Percentiles rank a stretch among this genome's conserved stretches.
These are phyloP conservation scores for Seira sanloemensis DNA, from an alignment of 2,888 invertebrate species.

Conservation along the genomic window DNA sequence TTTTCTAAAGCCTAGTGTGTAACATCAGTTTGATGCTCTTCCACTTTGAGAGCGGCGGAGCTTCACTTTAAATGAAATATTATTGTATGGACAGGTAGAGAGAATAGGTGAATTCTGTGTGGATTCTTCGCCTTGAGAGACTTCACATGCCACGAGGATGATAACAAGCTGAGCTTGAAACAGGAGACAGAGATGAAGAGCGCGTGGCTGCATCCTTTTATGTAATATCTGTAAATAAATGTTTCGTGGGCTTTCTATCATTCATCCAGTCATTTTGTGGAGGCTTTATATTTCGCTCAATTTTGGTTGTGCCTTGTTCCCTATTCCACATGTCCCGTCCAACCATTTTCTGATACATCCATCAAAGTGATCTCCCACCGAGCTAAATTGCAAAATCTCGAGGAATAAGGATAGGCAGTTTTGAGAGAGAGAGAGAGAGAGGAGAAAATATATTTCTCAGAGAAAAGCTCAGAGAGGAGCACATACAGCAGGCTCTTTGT, in stretches of 20 bases:
- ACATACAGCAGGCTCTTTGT: constrained; percentile 1
- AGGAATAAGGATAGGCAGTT: constrained; percentile 42
- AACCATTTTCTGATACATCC: constrained; percentile 55
- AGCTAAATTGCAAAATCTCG: constrained; percentile 60
- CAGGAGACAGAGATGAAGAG: constrained; percentile 3
- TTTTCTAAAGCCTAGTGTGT: not conserved
- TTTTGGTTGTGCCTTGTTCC: constrained; percentile 5
- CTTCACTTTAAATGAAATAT: not conserved
- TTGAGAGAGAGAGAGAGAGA: constrained; percentile 18
- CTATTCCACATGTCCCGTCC: constrained; percentile 24
- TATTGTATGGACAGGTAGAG: constrained; percentile 14
- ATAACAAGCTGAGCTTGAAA: not conserved
- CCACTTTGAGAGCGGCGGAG: not conserved
- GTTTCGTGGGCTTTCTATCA: not conserved
- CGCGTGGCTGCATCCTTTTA: not conserved
- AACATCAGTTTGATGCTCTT: not conserved
- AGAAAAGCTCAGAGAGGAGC: constrained; percentile 17
- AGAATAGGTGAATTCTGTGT: not conserved
- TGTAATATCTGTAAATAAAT: too few species aligned
- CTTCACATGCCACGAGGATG: not conserved
- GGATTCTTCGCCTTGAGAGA: not conserved
- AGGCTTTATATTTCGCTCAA: not conserved
- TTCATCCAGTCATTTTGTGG: not conserved
- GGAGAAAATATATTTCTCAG: constrained; percentile 3
- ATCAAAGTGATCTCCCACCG: constrained; percentile 60